Percentiles rank a stretch among this genome's conserved stretches.
Conservation (phyloP, 2,113 vertebrate species). For the Laterallus jamaicensis region DNA sequence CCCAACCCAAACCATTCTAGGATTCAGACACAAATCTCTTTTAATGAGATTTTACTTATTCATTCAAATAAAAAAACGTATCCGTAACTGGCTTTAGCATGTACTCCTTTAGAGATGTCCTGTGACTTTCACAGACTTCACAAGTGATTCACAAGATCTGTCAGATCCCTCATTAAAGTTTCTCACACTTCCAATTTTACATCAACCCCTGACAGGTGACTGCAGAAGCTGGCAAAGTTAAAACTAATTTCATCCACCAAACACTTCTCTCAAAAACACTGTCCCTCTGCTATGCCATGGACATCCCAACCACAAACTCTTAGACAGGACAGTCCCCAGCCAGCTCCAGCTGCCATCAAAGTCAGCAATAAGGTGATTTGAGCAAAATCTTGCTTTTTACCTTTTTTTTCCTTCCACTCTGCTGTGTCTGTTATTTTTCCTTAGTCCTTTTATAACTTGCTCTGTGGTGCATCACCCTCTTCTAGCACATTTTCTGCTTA, state of each 20-base stretch:
- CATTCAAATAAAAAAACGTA: not conserved
- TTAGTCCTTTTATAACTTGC: not conserved
- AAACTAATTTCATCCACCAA: not conserved
- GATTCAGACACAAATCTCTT: not conserved
- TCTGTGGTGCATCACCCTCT: not conserved
- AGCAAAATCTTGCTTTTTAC: not conserved
- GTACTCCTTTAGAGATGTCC: not conserved
- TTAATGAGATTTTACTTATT: not conserved
- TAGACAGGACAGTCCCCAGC: not conserved
- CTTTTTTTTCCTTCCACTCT: not conserved
- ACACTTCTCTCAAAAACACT: not conserved
- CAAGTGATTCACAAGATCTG: not conserved
- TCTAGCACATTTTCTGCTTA: not conserved
- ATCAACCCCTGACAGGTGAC: not conserved
- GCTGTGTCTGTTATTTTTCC: not conserved
- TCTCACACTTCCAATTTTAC: not conserved
- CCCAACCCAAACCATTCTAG: not conserved
- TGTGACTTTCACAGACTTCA: not conserved
- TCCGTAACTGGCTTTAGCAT: not conserved
- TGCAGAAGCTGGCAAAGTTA: not conserved
- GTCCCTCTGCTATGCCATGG: not conserved
- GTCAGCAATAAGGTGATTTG: not conserved
- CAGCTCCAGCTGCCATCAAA: not conserved
- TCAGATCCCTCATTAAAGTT: not conserved
- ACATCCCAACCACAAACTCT: not conserved